These are phyloP conservation scores for Callithrix jacchus DNA, from an alignment of 2,113 vertebrate species.

Conservation along the genomic window DNA sequence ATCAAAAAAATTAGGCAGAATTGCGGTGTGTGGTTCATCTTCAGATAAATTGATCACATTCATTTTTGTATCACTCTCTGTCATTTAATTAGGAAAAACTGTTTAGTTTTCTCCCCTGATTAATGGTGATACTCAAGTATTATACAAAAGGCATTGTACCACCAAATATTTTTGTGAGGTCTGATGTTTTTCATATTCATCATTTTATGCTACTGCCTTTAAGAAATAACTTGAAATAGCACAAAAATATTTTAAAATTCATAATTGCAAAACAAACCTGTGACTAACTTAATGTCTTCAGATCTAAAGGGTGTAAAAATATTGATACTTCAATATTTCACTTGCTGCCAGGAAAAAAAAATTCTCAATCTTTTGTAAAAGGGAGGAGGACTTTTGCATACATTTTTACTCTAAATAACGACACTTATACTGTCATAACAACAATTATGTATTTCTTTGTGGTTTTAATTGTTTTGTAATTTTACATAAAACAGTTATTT, in stretches of 20 bases:
- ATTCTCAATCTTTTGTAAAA: constrained; percentile 86
- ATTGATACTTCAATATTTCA: constrained; percentile 79
- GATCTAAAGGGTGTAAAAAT: constrained; percentile 78
- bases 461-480: constrained; percentile 82
- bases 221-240: constrained; percentile 72
- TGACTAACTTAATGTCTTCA: constrained; percentile 83
- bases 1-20: neutral
- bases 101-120: neutral
- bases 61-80: neutral
- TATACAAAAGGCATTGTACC: constrained; percentile 25
- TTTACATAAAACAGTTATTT: constrained; percentile 87
- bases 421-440: constrained; percentile 85
- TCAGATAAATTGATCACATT: neutral
- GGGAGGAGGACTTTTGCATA: constrained; percentile 85
- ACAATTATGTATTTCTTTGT: constrained; percentile 84
- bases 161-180: constrained; percentile 65
- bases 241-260: constrained; percentile 70
- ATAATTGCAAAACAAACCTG: constrained; percentile 74
- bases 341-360: constrained; percentile 81
- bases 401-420: constrained; percentile 87
- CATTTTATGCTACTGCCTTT: constrained; percentile 70
- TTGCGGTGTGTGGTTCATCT: neutral
- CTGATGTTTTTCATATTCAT: constrained; percentile 71
- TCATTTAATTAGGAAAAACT: constrained; percentile 26
- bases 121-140: constrained; percentile 13